Evolutionary conservation across 2,113 vertebrate species (phyloP), one percentile per base, ranked within the genome.

Genomic region (Myiozetetes cayanensis): DNA sequence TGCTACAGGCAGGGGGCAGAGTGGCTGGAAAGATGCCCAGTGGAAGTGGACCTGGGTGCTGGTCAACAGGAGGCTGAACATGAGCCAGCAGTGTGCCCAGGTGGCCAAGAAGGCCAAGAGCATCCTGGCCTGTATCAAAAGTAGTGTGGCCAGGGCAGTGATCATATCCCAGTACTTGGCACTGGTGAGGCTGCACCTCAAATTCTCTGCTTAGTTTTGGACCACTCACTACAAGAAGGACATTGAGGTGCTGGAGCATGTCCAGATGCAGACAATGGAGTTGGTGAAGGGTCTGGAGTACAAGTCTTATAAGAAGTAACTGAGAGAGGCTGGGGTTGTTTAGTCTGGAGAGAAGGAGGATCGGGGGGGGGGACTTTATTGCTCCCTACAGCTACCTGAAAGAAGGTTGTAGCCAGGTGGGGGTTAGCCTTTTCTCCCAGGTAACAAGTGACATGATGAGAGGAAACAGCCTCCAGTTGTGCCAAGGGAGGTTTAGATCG

Each of bases 231-330:
- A 0, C 44, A 44, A 4, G 37, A 43, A 49, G 3, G 52, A 28
- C 31, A 31, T 1, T 76, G 62, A 67, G 31, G 31, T 0, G 16
- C 35, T 76, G 83, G 44, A 59, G 31, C 0, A 0, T 8, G 62
- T 43, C 44, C 31, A 68, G 3, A 50, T 2, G 8, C 41, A 11
- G 14, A 33, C 25, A 86, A 4, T 1, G 3, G 19, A 58, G 21
- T 11, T n/a, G 44, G 19, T 2, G 44, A 67, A 46, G 14, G 14
- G 15, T 43, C 14, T 77, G 27, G 35, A 17, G 31, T 12, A 71
- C 27, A 56, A 33, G 27, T 24, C 43, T 20, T 50, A 1, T 4
- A 3, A 77, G 49, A 11, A 56, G 2, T 2, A 2, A 10, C 18
- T 63, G 35, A 77, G 19, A 31, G 8, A 77, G 9, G 9, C 23